Evolutionary conservation across 2,113 vertebrate genomes (phyloP).

Genomic region (Oophaga pumilio): DNA sequence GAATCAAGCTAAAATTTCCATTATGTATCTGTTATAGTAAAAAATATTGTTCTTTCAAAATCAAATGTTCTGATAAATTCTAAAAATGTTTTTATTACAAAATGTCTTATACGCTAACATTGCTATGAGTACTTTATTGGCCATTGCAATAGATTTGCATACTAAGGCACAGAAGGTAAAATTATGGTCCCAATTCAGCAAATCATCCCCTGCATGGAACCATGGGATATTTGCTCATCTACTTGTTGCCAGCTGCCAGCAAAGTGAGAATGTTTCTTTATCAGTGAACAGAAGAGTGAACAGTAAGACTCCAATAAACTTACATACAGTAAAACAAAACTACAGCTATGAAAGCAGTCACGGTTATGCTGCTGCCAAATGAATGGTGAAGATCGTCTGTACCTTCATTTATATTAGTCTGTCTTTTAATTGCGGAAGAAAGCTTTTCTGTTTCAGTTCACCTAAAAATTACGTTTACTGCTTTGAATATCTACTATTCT

Average conservation of each 20-base stretch:
- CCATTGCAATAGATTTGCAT: background rate
- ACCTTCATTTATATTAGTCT: background rate
- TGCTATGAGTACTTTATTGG: background rate
- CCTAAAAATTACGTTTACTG: background rate
- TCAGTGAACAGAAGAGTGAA: slow-evolving; percentile 7
- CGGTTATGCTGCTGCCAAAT: background rate
- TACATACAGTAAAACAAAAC: slow-evolving; percentile 1
- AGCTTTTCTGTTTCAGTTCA: background rate
- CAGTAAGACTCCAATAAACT: slow-evolving; percentile 5
- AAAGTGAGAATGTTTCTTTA: background rate
- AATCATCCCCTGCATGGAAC: background rate
- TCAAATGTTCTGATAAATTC: background rate
- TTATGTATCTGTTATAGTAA: background rate
- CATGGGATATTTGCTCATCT: slow-evolving; percentile 3
- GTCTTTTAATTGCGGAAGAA: background rate
- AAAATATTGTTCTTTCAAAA: background rate
- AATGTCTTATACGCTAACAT: background rate
- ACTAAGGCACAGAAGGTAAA: background rate
- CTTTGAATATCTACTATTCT: background rate
- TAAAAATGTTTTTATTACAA: background rate
- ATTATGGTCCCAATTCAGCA: slow-evolving; percentile 4
- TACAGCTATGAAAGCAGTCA: background rate
- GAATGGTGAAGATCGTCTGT: background rate
- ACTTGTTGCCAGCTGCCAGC: slow-evolving; percentile 24
- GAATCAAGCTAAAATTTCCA: background rate